phyloP scores from a whole-genome alignment of 1,140 invertebrate genomes.

The Cyclina sinensis region DNA sequence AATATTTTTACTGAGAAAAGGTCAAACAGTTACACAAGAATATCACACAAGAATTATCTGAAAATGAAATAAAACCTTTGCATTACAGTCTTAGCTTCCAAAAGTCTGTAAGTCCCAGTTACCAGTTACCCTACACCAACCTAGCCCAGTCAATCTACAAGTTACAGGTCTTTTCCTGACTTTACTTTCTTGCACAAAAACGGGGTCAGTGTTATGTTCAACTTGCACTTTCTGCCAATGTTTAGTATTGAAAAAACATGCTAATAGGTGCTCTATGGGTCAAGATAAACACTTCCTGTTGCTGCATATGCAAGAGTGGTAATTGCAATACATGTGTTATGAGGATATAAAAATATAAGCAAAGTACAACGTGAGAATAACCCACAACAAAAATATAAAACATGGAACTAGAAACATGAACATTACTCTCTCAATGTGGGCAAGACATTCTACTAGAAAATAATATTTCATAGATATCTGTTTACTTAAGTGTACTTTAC shows the following conservation, averaged over 20 bases:
- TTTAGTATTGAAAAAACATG: conserved; percentile 50
- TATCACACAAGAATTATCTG: too few species aligned
- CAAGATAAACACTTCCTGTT: conserved; percentile 50
- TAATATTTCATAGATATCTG: neutral
- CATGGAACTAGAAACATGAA: conserved; percentile 40
- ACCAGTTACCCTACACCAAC: neutral
- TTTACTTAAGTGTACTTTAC: neutral
- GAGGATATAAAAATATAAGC: conserved; percentile 52
- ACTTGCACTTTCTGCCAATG: neutral
- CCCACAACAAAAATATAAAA: conserved; percentile 39
- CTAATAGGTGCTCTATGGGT: conserved; percentile 46
- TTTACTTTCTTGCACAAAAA: neutral
- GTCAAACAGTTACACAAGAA: too few species aligned
- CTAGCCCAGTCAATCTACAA: conserved; percentile 21
- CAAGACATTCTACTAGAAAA: neutral
- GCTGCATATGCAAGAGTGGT: conserved; percentile 33
- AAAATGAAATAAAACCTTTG: too few species aligned
- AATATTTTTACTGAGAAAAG: too few species aligned
- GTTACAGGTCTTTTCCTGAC: neutral
- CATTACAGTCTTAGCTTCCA: neutral
- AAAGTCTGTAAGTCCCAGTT: neutral
- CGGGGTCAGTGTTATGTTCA: conserved; percentile 1
- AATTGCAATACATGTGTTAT: conserved; percentile 48
- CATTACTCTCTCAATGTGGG: conserved; percentile 8
- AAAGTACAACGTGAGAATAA: conserved; percentile 53